These are phyloP conservation scores for Etheostoma perlongum DNA, from an alignment of 2,797 vertebrate genomes.

Conservation along the genomic window DNA sequence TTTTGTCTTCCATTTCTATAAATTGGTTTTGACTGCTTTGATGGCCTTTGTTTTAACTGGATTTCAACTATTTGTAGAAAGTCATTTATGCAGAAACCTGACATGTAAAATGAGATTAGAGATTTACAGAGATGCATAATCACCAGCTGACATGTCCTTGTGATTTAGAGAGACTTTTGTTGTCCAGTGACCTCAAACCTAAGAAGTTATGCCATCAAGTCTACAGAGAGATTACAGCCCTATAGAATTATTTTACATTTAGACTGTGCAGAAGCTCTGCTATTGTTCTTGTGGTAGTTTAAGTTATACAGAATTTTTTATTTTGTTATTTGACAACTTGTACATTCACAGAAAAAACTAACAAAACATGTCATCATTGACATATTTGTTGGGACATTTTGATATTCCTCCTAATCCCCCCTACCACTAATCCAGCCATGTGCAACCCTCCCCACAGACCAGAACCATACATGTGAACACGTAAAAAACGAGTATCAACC, in stretches of 20 bases:
- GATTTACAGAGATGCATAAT: slow-evolving; percentile 56
- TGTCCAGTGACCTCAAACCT: slow-evolving; percentile 53
- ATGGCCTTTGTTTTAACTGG: background rate
- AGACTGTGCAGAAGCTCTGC: background rate
- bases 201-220: slow-evolving; percentile 31
- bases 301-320: background rate
- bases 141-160: slow-evolving; percentile 42
- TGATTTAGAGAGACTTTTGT: slow-evolving; percentile 43
- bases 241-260: background rate
- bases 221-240: slow-evolving; percentile 29
- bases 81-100: slow-evolving; percentile 24
- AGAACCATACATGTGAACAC: slow-evolving; percentile 32
- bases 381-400: slow-evolving; percentile 54
- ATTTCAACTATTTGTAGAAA: slow-evolving; percentile 13
- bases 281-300: slow-evolving; percentile 2
- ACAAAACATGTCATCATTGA: slow-evolving; percentile 20
- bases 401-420: slow-evolving; percentile 63
- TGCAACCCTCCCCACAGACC: slow-evolving; percentile 31
- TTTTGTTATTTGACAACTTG: background rate
- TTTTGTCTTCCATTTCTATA: background rate
- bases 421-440: slow-evolving; percentile 55
- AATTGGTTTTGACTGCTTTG: background rate
- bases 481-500: background rate
- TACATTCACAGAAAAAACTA: slow-evolving; percentile 4
- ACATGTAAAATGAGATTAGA: slow-evolving; percentile 56